Conservation (phyloP, 2,888 invertebrate genomes). For the Macaria notata region DNA sequence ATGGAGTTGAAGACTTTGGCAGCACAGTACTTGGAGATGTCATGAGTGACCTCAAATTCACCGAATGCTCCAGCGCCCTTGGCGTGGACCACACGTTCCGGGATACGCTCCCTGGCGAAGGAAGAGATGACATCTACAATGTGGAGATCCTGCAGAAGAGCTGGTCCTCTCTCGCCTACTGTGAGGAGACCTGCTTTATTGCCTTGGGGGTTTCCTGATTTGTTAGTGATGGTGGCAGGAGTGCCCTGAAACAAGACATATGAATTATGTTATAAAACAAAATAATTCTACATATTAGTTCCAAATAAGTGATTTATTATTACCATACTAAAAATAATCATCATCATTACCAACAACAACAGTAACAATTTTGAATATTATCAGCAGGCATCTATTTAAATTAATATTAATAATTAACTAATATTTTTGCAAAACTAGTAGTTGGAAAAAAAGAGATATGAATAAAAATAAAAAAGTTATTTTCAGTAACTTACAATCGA, state of each 20-base stretch:
- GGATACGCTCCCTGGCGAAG: constrained; percentile 96
- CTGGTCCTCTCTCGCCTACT: constrained; percentile 92
- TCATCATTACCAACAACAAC: too few species aligned
- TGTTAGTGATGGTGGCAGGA: constrained; percentile 87
- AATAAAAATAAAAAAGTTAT: too few species aligned
- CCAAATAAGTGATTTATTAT: too few species aligned
- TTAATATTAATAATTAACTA: too few species aligned
- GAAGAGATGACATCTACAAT: constrained; percentile 91
- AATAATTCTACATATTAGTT: too few species aligned
- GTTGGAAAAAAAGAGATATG: too few species aligned
- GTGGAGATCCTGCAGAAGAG: constrained; percentile 92
- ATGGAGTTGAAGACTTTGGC: constrained; percentile 89
- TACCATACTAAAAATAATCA: too few species aligned
- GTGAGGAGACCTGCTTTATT: constrained; percentile 89
- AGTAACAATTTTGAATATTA: too few species aligned
- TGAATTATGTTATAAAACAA: too few species aligned
- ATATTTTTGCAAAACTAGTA: too few species aligned
- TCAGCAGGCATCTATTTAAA: too few species aligned
- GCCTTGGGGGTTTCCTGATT: constrained; percentile 91
- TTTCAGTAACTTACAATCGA: constrained; percentile 74
- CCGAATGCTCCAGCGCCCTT: constrained; percentile 97
- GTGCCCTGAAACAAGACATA: constrained; percentile 68
- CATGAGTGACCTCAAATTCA: constrained; percentile 93
- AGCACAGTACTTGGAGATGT: constrained; percentile 90
- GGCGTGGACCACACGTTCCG: constrained; percentile 97